Evolutionary conservation across 2,113 vertebrate species (phyloP).

Genomic region (Elaphurus davidianus): DNA sequence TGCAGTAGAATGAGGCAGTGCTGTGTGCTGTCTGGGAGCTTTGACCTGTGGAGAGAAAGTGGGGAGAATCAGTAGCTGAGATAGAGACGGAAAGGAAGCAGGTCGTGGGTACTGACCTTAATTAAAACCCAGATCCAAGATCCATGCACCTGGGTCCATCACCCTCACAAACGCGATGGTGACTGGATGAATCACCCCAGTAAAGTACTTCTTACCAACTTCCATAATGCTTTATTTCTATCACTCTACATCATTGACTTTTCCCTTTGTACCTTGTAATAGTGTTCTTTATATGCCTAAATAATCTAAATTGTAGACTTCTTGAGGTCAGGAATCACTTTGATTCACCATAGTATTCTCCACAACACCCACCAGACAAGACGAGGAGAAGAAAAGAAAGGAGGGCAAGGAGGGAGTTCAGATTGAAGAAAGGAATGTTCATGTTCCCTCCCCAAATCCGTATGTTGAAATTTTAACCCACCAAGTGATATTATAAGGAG

Average conservation of each 20-base stretch:
- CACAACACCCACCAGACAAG: background rate
- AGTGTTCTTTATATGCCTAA: background rate
- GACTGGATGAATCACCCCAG: background rate
- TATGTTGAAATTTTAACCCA: background rate
- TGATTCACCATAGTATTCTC: background rate
- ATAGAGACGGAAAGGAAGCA: background rate
- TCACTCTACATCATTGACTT: background rate
- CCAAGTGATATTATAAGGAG: background rate
- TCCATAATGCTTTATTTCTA: background rate
- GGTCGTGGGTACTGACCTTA: too few species aligned
- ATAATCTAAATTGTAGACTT: background rate
- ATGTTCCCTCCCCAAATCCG: background rate
- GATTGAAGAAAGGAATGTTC: background rate
- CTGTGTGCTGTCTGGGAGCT: too few species aligned
- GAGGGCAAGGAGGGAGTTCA: background rate
- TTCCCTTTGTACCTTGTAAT: background rate
- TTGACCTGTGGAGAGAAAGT: background rate
- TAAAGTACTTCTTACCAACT: background rate
- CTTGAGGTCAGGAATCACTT: background rate
- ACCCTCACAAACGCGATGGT: background rate
- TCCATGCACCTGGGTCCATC: background rate
- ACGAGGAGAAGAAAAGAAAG: background rate
- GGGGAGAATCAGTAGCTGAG: background rate
- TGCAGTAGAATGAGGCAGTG: background rate
- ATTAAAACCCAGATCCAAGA: background rate